Percentiles rank a stretch among this genome's conserved stretches.
Conservation (phyloP, 2,797 vertebrate genomes). For the Sphaeramia orbicularis region DNA sequence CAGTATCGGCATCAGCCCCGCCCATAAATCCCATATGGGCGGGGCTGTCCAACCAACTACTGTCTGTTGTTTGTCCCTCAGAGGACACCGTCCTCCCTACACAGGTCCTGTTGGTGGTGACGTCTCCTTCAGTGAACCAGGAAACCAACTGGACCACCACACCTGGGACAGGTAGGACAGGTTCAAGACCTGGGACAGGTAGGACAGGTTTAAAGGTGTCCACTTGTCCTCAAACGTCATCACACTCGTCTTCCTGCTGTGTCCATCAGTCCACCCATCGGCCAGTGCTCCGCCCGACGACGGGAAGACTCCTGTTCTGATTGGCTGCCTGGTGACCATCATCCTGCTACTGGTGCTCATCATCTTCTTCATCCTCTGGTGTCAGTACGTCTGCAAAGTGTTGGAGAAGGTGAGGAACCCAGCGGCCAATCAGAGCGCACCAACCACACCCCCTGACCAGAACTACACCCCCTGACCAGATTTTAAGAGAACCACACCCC, state of each 20-base stretch:
- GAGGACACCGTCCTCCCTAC: slow-evolving; percentile 81
- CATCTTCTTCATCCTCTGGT: slow-evolving; percentile 93
- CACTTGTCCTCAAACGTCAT: no score
- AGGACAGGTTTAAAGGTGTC: no score
- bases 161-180: slow-evolving; percentile 57
- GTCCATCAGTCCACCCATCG: slow-evolving; percentile 76
- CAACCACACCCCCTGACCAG: no score
- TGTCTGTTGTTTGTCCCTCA: slow-evolving; percentile 37
- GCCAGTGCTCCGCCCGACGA: slow-evolving; percentile 78
- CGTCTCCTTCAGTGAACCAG: slow-evolving; percentile 32
- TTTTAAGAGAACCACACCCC: no score
- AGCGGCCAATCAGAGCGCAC: no score
- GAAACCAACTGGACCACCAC: slow-evolving; percentile 28
- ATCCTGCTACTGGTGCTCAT: slow-evolving; percentile 91
- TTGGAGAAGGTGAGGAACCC: slow-evolving; percentile 89
- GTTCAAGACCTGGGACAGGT: no score
- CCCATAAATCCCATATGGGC: no score
- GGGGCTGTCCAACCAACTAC: no score
- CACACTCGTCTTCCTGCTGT: no score
- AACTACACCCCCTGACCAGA: no score
- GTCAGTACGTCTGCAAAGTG: slow-evolving; percentile 92
- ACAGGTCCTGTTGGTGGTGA: slow-evolving; percentile 43
- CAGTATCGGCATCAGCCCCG: no score
- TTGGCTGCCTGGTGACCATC: slow-evolving; percentile 93
- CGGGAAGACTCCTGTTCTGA: slow-evolving; percentile 87